A percentile compares a stretch with the other conserved stretches of the same genome.
These are phyloP conservation scores for Glyptemys insculpta DNA, from an alignment of 2,797 vertebrate genomes.

Conservation along the genomic window DNA sequence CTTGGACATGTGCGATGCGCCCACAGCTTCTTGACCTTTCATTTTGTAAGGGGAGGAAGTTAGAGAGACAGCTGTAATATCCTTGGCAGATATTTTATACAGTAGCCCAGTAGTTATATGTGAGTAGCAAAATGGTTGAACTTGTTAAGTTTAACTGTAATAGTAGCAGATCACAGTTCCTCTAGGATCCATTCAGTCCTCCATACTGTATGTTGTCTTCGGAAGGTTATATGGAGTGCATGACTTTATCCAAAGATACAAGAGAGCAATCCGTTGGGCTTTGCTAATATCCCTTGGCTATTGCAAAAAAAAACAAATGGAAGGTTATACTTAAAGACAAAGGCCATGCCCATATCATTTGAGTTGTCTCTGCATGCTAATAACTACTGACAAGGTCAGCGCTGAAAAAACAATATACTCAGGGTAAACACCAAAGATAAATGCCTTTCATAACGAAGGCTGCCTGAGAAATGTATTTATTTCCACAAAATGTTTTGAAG, in stretches of 20 bases:
- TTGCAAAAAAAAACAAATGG: rapidly evolving
- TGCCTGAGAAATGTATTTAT: not conserved
- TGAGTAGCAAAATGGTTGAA: conserved; percentile 10
- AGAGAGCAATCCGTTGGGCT: rapidly evolving
- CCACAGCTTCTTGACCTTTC: conserved; percentile 45
- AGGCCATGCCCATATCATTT: rapidly evolving
- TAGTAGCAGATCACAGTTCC: not conserved
- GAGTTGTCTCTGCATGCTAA: not conserved
- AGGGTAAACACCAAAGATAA: not conserved
- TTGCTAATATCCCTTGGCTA: not conserved
- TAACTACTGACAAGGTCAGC: not conserved
- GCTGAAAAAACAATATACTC: not conserved
- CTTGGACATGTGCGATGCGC: conserved; percentile 26
- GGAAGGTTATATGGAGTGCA: rapidly evolving
- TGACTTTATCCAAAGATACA: not conserved
- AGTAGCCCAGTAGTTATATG: conserved; percentile 40
- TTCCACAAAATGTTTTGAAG: not conserved
- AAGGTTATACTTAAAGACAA: rapidly evolving
- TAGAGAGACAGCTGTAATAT: conserved; percentile 47
- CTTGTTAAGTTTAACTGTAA: not conserved
- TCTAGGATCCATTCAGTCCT: rapidly evolving
- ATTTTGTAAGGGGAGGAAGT: conserved; percentile 29
- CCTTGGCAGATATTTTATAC: conserved; percentile 49
- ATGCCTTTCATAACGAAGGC: not conserved
- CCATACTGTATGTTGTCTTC: rapidly evolving